Evolutionary conservation across 2,888 invertebrate genomes (phyloP), one percentile per base, ranked within the genome.

Genomic region (Sipha maydis): DNA sequence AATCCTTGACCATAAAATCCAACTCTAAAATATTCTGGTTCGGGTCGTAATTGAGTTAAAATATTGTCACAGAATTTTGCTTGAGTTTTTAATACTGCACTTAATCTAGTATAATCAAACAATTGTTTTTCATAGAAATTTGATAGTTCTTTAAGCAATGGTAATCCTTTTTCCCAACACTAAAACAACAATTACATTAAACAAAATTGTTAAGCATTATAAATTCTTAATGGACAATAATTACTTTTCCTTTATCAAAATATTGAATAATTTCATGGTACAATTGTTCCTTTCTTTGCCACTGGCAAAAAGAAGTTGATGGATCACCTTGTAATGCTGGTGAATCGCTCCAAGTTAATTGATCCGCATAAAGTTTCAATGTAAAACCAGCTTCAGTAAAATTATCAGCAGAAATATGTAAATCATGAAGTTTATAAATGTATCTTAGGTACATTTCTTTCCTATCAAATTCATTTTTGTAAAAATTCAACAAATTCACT

Each of bases 131-230:
- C 98, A 92, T 98, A 98, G 1, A 98, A 93, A 21, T 94, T 94
- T 0, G 97, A 97, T 90, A 99, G 92, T 91, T 98, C 98, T 91
- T 98, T 97, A 90, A 97, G 95, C 71, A 99, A 92, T 0, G 98
- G 97, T 69, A 98, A 95, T 0, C 98, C 98, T 92, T 98, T 97
- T 91, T 99, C 99, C 98, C 98, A 99, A 91, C 97, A 97, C 95
- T 96, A 91, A 67, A 93, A 90, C 92, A 89, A 89, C 25, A 89
- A 78, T 88, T 76, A 83, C 17, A 89, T 54, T 25, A 85, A 25
- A 73, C 9, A 48, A 83, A 61, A 67, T 76, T 21, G 11, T 38
- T 54, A 76, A 54, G 28, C 21, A 77, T 76, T 34, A 31, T 1
- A 41, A 21, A 17, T 56, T 73, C 85, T 80, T 25, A 28, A 84